phyloP scores from a whole-genome alignment of 2,888 invertebrate species.

The Eristalis intricaria region DNA sequence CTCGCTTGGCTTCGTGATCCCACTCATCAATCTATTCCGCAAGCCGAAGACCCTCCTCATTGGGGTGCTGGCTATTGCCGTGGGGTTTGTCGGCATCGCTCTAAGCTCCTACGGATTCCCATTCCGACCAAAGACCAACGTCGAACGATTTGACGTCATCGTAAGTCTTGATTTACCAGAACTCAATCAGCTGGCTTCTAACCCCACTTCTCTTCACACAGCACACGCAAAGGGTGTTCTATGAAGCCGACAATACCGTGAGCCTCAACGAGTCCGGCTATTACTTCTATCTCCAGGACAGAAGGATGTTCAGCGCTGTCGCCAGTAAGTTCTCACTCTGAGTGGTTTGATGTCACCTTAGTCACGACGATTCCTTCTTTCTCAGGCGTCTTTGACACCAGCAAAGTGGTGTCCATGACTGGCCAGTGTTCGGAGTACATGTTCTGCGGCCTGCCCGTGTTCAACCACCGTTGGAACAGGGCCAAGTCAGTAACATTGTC shows the following conservation, averaged over 20 bases:
- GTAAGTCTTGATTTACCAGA: slow-evolving; percentile 80
- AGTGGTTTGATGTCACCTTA: not conserved
- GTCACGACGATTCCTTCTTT: not conserved
- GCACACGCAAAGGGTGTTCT: slow-evolving; percentile 82
- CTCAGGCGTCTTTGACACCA: slow-evolving; percentile 72
- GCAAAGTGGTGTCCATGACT: slow-evolving; percentile 67
- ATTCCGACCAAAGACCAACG: slow-evolving; percentile 81
- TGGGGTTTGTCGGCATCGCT: slow-evolving; percentile 76
- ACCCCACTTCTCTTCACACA: slow-evolving; percentile 71
- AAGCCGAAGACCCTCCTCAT: slow-evolving; percentile 75
- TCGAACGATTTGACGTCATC: slow-evolving; percentile 82
- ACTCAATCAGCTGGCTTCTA: not conserved
- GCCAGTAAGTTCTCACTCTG: slow-evolving; percentile 49
- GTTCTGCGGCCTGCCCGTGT: slow-evolving; percentile 78
- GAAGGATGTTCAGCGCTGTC: slow-evolving; percentile 74
- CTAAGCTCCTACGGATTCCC: slow-evolving; percentile 84
- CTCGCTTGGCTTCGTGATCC: slow-evolving; percentile 79
- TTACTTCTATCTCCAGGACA: slow-evolving; percentile 82
- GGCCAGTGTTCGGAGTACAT: slow-evolving; percentile 74
- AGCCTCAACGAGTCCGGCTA: slow-evolving; percentile 81
- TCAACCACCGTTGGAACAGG: slow-evolving; percentile 76
- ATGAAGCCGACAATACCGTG: slow-evolving; percentile 78
- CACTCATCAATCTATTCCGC: slow-evolving; percentile 78
- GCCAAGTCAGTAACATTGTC: slow-evolving; percentile 1
- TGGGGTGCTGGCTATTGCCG: slow-evolving; percentile 63